Evolutionary conservation across 2,888 invertebrate genomes (phyloP).

Genomic region (Chesias legatella): DNA sequence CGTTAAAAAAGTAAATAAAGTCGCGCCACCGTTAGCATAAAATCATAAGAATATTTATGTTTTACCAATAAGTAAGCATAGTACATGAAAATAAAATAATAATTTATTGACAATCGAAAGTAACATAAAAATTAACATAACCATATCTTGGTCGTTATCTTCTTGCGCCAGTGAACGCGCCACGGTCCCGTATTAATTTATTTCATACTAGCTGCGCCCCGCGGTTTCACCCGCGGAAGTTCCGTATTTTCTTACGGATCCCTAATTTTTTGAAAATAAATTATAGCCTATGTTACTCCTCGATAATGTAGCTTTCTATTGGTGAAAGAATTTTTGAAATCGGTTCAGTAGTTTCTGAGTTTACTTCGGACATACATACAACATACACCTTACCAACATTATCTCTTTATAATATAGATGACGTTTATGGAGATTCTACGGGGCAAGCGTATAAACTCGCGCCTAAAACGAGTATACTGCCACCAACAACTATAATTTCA

Average conservation of each 20-base stretch:
- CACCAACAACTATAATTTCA: slow-evolving; percentile 27
- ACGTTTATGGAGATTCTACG: slow-evolving; percentile 68
- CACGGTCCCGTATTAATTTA: slow-evolving; percentile 51
- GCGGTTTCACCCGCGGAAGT: too few relatives aligned
- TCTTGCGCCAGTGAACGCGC: slow-evolving; percentile 13
- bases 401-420: too few relatives aligned
- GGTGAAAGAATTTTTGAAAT: too few relatives aligned
- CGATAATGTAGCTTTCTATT: too few relatives aligned
- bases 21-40: not conserved
- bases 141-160: slow-evolving; percentile 46
- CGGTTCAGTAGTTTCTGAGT: too few relatives aligned
- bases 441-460: slow-evolving; percentile 55
- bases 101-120: slow-evolving; percentile 43
- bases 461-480: slow-evolving; percentile 50
- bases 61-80: slow-evolving; percentile 3
- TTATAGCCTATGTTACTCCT: too few relatives aligned
- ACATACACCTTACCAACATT: too few relatives aligned
- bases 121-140: slow-evolving; percentile 61
- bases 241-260: too few relatives aligned
- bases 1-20: slow-evolving; percentile 1
- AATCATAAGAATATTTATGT: slow-evolving; percentile 1
- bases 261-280: too few relatives aligned
- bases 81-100: slow-evolving; percentile 26
- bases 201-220: too few relatives aligned
- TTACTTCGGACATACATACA: too few relatives aligned